Conservation (phyloP, 2,113 vertebrate species). For the Tonatia bakeri region DNA sequence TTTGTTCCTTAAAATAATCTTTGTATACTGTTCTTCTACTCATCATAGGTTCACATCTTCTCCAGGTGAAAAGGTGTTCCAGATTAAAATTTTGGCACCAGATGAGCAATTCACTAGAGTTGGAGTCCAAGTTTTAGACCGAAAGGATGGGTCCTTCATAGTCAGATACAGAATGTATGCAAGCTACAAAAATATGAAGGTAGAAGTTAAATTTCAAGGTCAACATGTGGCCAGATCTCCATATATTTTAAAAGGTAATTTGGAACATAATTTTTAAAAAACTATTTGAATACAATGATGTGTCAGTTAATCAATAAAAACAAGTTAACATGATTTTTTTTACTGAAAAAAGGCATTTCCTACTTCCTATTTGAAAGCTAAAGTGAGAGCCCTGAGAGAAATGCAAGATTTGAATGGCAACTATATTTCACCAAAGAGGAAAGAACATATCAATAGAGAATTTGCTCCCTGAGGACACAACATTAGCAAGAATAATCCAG, state of each 20-base stretch:
- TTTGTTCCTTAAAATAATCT: neutral
- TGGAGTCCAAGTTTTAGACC: constrained; percentile 94
- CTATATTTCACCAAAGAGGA: neutral
- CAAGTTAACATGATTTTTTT: neutral
- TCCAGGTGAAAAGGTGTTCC: constrained; percentile 91
- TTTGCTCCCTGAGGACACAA: neutral
- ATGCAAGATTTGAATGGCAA: neutral
- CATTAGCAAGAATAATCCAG: neutral
- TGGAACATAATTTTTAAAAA: neutral
- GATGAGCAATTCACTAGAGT: constrained; percentile 92
- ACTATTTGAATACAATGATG: neutral
- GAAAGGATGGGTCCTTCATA: constrained; percentile 95
- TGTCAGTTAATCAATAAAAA: neutral
- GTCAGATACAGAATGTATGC: constrained; percentile 97
- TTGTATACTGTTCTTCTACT: constrained; percentile 23
- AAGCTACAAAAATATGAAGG: constrained; percentile 89
- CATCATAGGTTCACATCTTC: constrained; percentile 88
- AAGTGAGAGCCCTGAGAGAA: neutral
- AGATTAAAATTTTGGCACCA: constrained; percentile 90
- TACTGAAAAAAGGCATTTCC: neutral
- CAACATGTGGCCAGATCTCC: constrained; percentile 91
- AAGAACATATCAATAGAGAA: neutral
- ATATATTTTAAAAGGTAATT: constrained; percentile 90
- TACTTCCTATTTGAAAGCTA: neutral
- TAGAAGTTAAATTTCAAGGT: constrained; percentile 85